These are phyloP conservation scores for Hemicordylus capensis DNA, from an alignment of 2,113 vertebrate species.

Conservation along the genomic window DNA sequence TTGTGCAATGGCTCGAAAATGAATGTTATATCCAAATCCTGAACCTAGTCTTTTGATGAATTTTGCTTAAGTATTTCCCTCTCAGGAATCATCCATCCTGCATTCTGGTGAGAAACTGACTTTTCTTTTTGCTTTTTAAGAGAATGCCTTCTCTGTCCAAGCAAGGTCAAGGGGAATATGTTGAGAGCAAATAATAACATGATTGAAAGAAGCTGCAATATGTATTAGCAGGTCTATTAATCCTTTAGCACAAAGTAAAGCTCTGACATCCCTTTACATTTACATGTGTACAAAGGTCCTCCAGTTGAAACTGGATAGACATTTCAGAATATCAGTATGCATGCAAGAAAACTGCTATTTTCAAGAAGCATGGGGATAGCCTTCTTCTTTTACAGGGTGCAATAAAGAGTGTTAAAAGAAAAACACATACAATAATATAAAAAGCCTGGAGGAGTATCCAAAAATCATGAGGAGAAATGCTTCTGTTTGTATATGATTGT, in stretches of 20 bases:
- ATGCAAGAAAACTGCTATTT: background rate
- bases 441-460: background rate
- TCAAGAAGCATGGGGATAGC: background rate
- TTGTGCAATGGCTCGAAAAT: background rate
- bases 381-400: background rate
- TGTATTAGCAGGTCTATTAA: background rate
- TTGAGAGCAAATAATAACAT: background rate
- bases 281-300: too few species aligned
- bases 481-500: background rate
- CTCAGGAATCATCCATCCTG: background rate
- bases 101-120: background rate
- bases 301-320: background rate
- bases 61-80: background rate
- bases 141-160: background rate
- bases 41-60: background rate
- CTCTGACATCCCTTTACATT: background rate
- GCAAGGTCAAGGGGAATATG: background rate
- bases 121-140: background rate
- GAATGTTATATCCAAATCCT: background rate
- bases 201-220: background rate
- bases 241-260: background rate
- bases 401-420: background rate
- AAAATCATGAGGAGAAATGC: background rate
- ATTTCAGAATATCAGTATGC: background rate
- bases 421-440: background rate